Evolutionary conservation across 2,113 vertebrate species (phyloP), one percentile per base, ranked within the genome.

Genomic region (Callionymus lyra): DNA sequence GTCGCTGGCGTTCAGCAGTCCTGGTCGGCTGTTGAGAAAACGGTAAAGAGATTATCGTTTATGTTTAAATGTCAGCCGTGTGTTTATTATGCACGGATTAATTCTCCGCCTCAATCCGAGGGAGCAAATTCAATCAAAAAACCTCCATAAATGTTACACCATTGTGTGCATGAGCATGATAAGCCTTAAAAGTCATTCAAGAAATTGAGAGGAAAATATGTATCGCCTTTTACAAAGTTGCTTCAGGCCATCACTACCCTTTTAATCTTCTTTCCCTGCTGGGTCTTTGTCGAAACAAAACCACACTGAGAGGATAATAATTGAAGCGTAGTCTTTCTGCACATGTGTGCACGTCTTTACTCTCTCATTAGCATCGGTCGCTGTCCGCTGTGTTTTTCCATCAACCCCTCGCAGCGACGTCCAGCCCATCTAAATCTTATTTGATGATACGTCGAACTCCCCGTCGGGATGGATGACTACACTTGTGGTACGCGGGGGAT

Each of bases 1-100:
- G 65, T 98, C 95, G 55, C 89, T 84, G 40, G 90, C 82, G 60
- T 94, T 96, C 53, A 99, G 76, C 53, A 99, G 79, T 59, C 95
- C 95, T 41, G 94, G 93, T 15, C 94, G 92, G 67, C 95, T 99
- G 65, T 34, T 37, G 9, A 14, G 59, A 35, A 65, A 11, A 69
- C 12, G 54, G 45, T 56, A 2, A 44, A 16, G 12, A 33, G 18
- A 34, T 74, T 44, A 41, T 8, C 8, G 21, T 27, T 44, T 31
- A 37, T 41, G 33, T 12, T 15, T 19, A 45, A 59, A 50, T 6
- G 41, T 15, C 14, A n/a, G 6, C 2, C 31, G 21, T 27, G 21
- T 27, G 34, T 42, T 38, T 36, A 47, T 34, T 50, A 46, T 36
- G 34, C 40, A 44, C n/a, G 1, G 31, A 55, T 48, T 34, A 18